phyloP scores from a whole-genome alignment of 2,113 vertebrate species.

The Cranoglanis bouderius region DNA sequence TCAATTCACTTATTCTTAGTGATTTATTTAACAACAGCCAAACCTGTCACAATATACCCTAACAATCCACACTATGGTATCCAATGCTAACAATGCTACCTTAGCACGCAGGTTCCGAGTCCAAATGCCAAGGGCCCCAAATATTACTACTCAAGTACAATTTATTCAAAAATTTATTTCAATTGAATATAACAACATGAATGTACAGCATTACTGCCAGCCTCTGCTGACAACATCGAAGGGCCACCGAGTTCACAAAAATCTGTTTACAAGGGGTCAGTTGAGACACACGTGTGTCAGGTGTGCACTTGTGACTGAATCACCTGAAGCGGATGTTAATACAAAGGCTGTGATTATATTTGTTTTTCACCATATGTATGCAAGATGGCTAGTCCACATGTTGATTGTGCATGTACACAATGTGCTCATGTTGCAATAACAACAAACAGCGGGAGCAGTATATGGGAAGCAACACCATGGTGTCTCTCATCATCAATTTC shows the following conservation, averaged over 20 bases:
- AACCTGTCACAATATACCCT: not conserved
- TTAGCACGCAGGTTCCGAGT: not conserved
- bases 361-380: not conserved
- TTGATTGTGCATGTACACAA: conserved; percentile 8
- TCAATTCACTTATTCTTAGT: not conserved
- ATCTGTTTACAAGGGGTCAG: not conserved
- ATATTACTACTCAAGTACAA: not conserved
- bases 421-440: not conserved
- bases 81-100: not conserved
- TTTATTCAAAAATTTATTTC: not conserved
- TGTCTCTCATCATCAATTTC: not conserved
- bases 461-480: not conserved
- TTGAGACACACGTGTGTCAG: not conserved
- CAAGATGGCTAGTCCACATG: not conserved
- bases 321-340: not conserved
- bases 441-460: not conserved
- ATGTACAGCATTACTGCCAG: not conserved
- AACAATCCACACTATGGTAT: not conserved
- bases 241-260: not conserved
- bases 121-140: not conserved
- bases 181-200: not conserved
- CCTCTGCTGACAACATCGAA: not conserved
- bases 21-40: not conserved
- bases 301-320: not conserved
- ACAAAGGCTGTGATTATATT: conserved; percentile 10